Conservation (phyloP, 2,888 invertebrate genomes). For the Pandemis corylana region DNA sequence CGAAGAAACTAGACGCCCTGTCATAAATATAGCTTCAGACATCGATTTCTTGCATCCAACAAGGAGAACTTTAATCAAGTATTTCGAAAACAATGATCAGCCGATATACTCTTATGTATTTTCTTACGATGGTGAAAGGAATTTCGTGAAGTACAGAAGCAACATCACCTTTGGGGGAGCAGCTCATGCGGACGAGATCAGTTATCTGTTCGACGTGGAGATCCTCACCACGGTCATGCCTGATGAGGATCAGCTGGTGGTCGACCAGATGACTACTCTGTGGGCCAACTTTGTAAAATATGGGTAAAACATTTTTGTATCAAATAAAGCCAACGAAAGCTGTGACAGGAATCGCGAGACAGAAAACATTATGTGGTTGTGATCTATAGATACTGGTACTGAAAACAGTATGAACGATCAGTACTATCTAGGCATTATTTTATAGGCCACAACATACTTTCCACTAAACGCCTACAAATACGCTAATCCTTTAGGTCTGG, state of each 20-base stretch:
- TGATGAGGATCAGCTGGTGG: constrained; percentile 56
- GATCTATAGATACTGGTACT: no score
- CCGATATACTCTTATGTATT: constrained; percentile 66
- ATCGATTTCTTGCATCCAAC: constrained; percentile 58
- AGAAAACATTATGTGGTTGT: no score
- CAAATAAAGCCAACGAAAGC: no score
- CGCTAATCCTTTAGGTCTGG: no score
- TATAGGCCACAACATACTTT: no score
- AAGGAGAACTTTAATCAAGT: constrained; percentile 56
- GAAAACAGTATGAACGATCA: no score
- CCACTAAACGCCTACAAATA: no score
- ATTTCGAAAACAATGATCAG: constrained; percentile 50
- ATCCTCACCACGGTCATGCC: constrained; percentile 43
- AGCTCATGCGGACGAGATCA: constrained; percentile 62
- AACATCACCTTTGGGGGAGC: constrained; percentile 48
- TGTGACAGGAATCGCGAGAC: no score
- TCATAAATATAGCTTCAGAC: constrained; percentile 63
- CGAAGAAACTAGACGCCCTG: constrained; percentile 45
- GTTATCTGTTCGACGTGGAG: constrained; percentile 61
- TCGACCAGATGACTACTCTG: constrained; percentile 65
- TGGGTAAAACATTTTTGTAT: constrained; percentile 50
- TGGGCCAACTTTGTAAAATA: constrained; percentile 74
- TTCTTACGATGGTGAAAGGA: constrained; percentile 56
- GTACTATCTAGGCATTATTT: no score
- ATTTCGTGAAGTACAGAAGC: constrained; percentile 32